Base-by-base conservation (phyloP, 2,113 vertebrate genomes). In the Ornithorhynchus anatinus region DNA sequence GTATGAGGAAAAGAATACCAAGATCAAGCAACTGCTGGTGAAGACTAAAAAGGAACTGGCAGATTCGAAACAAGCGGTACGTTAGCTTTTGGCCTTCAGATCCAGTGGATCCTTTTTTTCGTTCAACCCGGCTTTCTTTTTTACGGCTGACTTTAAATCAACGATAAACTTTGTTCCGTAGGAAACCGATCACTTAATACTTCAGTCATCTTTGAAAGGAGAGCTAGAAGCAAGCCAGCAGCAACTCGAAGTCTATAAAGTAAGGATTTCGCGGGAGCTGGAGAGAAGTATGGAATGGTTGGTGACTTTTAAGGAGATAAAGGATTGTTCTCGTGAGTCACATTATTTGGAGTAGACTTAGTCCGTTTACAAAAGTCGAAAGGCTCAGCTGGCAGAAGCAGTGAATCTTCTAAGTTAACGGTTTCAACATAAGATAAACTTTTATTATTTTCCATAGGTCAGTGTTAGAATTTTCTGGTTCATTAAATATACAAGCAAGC, bases 21-120 rank as follows among this genome's bases (percentile, higher is more conserved):
- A 95, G 87, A 96, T 98, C 80, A 99, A 98, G 88, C 96, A 98
- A 67, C 80, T 98, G 69, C 91, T 99, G 69, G 94, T 99, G 82
- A 98, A 97, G 86, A 96, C 96, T 29, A 99, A 97, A 76, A 98
- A 98, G 79, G 98, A 99, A 23, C 87, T 99, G 82, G 90, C 96
- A 13, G 97, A 99, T 79, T 87, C 95, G 68, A 99, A 96, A 77
- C 96, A 96, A 86, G 90, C 93, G 70, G 98, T 99, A 82, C 92
- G 95, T 94, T 22, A 11, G 54, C 62, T 27, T 80, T 22, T 72
- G 22, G 27, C 10, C 67, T 45, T 50, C 17, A 0, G 57, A 2
- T 50, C 10, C 61, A 72, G 74, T 15, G 22, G 1, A 7, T 36
- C 20, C 57, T 67, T 65, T 56, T 59, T 25, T 6, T 25, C 52